Conservation (phyloP, 2,113 vertebrate genomes). For the Nycticorax nycticorax region DNA sequence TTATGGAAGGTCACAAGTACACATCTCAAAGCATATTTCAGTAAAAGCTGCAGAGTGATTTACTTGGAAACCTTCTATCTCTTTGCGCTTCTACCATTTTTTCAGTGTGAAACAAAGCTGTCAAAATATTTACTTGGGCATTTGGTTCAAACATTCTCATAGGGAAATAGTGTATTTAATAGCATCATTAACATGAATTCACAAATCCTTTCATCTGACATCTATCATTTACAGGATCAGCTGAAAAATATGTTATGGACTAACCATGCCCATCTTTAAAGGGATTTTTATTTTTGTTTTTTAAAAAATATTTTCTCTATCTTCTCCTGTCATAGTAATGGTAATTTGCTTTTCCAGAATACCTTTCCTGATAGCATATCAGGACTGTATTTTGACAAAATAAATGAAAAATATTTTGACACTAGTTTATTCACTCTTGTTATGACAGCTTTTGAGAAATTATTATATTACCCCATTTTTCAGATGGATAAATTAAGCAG, state of each 20-base stretch:
- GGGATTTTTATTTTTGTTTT: background rate
- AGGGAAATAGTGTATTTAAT: background rate
- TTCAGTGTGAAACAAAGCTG: constrained; percentile 59
- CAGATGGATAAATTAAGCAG: constrained; percentile 18
- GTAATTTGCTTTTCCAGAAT: background rate
- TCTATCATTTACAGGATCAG: background rate
- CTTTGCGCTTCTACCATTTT: background rate
- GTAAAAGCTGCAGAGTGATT: constrained; percentile 9
- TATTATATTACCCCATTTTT: background rate
- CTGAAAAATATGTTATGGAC: background rate
- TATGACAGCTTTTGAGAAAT: background rate
- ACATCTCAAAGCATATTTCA: constrained; percentile 18
- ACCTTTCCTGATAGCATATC: background rate
- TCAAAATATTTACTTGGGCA: constrained; percentile 62
- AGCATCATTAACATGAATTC: constrained; percentile 16
- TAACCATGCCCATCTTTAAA: background rate
- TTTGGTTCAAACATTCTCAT: constrained; percentile 6
- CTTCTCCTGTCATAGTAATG: background rate
- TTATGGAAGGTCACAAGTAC: constrained; percentile 6
- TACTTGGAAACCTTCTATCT: constrained; percentile 16
- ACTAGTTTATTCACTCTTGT: background rate
- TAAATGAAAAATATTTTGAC: background rate
- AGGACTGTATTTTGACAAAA: background rate
- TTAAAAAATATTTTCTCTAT: background rate
- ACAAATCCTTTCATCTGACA: constrained; percentile 8